A percentile compares a stretch with the other conserved stretches of the same genome.
Evolutionary conservation across 2,888 invertebrate genomes (phyloP).

Genomic region (Dinocampus coccinellae): DNA sequence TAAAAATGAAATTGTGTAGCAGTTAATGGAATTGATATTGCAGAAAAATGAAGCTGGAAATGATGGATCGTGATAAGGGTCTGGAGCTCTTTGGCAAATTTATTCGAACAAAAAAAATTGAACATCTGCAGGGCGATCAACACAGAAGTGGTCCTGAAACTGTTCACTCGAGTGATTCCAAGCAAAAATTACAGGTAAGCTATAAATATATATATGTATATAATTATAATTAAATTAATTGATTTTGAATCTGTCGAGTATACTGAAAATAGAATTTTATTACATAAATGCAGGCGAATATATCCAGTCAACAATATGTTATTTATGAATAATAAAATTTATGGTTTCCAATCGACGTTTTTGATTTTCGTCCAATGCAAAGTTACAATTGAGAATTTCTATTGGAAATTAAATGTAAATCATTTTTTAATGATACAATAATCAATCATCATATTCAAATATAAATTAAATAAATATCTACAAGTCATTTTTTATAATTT

Average conservation of each 20-base stretch:
- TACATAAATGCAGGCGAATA: not conserved
- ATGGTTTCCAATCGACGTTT: conserved; percentile 8
- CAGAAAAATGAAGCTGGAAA: conserved; percentile 72
- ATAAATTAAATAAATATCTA: not conserved
- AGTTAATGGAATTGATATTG: conserved; percentile 33
- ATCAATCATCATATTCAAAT: too few relatives aligned
- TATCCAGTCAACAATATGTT: not conserved
- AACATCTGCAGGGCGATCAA: conserved; percentile 74
- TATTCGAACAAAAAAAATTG: conserved; percentile 88
- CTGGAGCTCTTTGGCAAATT: conserved; percentile 85
- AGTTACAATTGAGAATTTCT: too few relatives aligned
- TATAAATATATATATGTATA: not conserved
- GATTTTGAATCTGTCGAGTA: not conserved
- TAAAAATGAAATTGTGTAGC: not conserved
- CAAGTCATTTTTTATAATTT: not conserved
- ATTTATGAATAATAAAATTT: not conserved
- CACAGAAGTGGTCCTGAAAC: conserved; percentile 64
- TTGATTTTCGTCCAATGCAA: too few relatives aligned
- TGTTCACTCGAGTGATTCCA: conserved; percentile 71
- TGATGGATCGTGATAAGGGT: conserved; percentile 76
- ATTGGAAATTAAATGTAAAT: too few relatives aligned
- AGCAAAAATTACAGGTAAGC: conserved; percentile 83
- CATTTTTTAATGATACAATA: too few relatives aligned
- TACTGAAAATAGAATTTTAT: not conserved
- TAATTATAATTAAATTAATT: not conserved